Evolutionary conservation across 1,140 invertebrate genomes (phyloP), one percentile per base, ranked within the genome.

Genomic region (Stenopsyche tienmushanensis): DNA sequence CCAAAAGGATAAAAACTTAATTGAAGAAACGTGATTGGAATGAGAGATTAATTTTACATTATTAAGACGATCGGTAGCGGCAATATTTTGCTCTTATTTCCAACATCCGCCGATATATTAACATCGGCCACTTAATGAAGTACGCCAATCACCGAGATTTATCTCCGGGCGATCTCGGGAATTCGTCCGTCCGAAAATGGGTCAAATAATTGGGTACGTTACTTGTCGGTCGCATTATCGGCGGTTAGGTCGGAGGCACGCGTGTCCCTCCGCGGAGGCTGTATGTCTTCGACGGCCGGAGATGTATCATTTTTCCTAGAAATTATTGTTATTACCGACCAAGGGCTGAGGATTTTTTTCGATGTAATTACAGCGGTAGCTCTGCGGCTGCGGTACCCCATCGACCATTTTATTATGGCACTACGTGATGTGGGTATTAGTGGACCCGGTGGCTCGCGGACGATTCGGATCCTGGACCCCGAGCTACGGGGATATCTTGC

Each of bases 391-490:
- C 42, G 59, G 20, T 62, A 34, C 42, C 65, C 58, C 47, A 24
- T 62, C 49, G 47, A 45, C 49, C 69, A 62, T 67, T 70, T 70
- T 70, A 70, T 70, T 70, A 70, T 57, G 42, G 29, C 45, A 47
- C 41, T 70, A 70, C 69, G 69, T 70, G 69, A 70, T 70, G 69
- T 70, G 65, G 69, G 62, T 70, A 64, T 67, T 62, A 49, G 59
- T 54, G 24, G 50, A 29, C 25, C n/a, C n/a, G n/a, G n/a, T n/a
- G 59, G 52, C 15, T 49, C 3, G 50, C 24, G 53, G 29, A 39
- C 26, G 29, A 5, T 34, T n/a, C n/a, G n/a, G 29, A 15, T 57
- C 39, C 54, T 13, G 26, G 5, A 42, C 1, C 24, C 29, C 5
- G 29, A 34, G 13, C 29, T 34, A 34, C 29, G 13, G 29, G 29